phyloP scores from a whole-genome alignment of 2,888 invertebrate genomes.

The Gerris lacustris region DNA sequence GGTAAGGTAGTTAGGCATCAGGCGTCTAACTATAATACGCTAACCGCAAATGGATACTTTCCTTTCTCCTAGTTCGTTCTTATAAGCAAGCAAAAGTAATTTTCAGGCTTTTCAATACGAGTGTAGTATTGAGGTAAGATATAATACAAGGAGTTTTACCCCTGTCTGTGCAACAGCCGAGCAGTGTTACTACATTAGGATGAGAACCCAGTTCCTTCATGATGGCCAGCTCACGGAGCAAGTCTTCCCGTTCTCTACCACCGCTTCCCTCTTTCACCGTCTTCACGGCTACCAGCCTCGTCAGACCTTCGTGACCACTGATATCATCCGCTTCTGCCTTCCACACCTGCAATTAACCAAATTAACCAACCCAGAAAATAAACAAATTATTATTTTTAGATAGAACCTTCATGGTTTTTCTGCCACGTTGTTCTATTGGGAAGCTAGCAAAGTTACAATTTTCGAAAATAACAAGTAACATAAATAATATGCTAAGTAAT shows the following conservation, averaged over 20 bases:
- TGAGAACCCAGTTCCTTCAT: conserved; percentile 74
- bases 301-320: conserved; percentile 60
- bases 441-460: no score
- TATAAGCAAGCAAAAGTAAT: no score
- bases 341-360: conserved; percentile 49
- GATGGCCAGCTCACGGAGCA: conserved; percentile 58
- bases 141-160: conserved; percentile 40
- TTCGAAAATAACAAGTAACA: no score
- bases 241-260: conserved; percentile 63
- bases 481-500: no score
- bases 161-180: conserved; percentile 72
- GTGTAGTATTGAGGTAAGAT: no score
- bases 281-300: conserved; percentile 72
- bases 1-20: no score
- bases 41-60: no score
- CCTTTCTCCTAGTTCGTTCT: no score
- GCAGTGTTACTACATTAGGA: conserved; percentile 65
- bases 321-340: conserved; percentile 73
- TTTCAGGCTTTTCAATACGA: no score
- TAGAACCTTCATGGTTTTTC: not conserved
- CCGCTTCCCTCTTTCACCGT: conserved; percentile 67
- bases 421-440: no score
- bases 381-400: not conserved
- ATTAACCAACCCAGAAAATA: conserved; percentile 11
- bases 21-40: no score